Evolutionary conservation across 2,888 invertebrate species (phyloP).

Genomic region (Agonopterix arenella): DNA sequence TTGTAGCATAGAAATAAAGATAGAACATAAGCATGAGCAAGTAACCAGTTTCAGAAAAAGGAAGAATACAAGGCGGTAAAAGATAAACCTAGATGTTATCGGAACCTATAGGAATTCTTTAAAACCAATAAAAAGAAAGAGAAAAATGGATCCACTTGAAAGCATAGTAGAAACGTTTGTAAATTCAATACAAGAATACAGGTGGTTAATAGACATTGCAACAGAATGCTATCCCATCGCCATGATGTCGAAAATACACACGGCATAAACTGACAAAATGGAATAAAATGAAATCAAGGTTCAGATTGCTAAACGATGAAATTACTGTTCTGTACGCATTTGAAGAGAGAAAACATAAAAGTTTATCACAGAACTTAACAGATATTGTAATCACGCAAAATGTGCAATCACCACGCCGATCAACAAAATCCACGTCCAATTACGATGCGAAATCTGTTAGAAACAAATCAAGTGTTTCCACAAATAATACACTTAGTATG

Average conservation of each 20-base stretch:
- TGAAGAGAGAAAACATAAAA: no score
- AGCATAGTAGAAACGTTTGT: constrained; percentile 41
- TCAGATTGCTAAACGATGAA: no score
- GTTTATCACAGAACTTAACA: no score
- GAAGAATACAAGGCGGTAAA: background rate
- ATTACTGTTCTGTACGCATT: no score
- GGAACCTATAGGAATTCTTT: background rate
- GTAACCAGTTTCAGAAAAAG: background rate
- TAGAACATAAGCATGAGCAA: constrained; percentile 1
- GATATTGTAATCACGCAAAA: no score
- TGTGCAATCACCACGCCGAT: no score
- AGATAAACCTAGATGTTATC: no score
- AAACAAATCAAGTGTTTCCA: no score
- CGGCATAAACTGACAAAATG: constrained; percentile 22
- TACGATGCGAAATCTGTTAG: no score
- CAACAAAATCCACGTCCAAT: no score
- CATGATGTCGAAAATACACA: constrained; percentile 53
- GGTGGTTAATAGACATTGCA: constrained; percentile 56
- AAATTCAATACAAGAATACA: constrained; percentile 44
- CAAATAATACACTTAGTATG: no score
- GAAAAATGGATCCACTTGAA: constrained; percentile 46
- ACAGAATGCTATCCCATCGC: constrained; percentile 52
- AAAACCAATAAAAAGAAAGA: background rate
- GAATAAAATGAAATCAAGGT: background rate
- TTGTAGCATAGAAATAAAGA: background rate